Conservation (phyloP, 2,113 vertebrate species). For the Centropus unirufus region DNA sequence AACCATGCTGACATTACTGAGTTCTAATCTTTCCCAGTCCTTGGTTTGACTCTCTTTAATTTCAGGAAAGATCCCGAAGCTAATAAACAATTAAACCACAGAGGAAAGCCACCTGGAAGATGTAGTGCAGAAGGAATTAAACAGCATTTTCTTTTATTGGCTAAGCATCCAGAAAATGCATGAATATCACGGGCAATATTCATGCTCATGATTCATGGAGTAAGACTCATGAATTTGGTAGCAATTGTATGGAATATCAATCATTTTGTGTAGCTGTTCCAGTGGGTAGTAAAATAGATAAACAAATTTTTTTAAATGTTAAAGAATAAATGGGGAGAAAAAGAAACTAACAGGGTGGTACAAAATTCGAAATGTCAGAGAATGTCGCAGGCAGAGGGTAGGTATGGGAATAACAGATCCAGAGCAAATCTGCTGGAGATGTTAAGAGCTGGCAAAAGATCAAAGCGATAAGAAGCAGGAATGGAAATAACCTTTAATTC, state of each 20-base stretch:
- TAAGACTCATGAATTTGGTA: not conserved
- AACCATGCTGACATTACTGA: not conserved
- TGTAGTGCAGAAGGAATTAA: not conserved
- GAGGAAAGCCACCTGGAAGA: constrained; percentile 41
- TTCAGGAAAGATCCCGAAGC: not conserved
- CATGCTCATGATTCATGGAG: not conserved
- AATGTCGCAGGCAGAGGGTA: constrained; percentile 37
- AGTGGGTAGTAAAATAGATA: not conserved
- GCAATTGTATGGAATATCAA: not conserved
- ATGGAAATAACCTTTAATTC: constrained; percentile 70
- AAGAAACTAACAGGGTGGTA: not conserved
- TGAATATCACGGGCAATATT: not conserved
- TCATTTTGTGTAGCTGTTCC: not conserved
- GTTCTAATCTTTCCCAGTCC: not conserved
- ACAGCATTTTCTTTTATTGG: not conserved
- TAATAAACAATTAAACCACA: constrained; percentile 20
- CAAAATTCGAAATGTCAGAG: constrained; percentile 57
- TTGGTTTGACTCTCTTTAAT: constrained; percentile 11
- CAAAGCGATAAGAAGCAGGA: constrained; percentile 60
- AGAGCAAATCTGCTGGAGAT: constrained; percentile 65
- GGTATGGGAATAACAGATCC: constrained; percentile 64
- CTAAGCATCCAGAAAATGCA: not conserved
- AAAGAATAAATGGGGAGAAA: constrained; percentile 4
- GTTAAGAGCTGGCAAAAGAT: constrained; percentile 61
- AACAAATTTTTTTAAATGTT: not conserved